These are phyloP conservation scores for Arrhopalites spinosus DNA, from an alignment of 2,888 invertebrate genomes.

Conservation along the genomic window DNA sequence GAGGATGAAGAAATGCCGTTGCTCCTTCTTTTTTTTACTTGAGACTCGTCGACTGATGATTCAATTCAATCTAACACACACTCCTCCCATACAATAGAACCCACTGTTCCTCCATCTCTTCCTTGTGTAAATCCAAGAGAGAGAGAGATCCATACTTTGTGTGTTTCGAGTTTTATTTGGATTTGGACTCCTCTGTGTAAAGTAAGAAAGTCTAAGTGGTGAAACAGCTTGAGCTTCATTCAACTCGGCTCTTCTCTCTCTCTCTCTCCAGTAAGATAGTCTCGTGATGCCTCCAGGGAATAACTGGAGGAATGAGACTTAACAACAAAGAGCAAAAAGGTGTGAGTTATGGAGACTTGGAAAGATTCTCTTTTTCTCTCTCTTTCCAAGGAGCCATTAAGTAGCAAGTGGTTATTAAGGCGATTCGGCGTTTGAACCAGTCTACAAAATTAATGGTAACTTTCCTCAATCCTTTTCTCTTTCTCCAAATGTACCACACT, in stretches of 20 bases:
- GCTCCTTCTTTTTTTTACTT: constrained; percentile 1
- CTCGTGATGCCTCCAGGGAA: constrained; percentile 8
- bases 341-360: constrained; percentile 23
- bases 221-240: constrained; percentile 9
- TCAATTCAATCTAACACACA: constrained; percentile 24
- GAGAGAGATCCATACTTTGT: neutral
- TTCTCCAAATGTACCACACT: no score
- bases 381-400: neutral
- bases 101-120: neutral
- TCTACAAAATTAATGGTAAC: no score
- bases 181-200: neutral
- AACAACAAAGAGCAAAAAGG: constrained; percentile 12
- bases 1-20: neutral
- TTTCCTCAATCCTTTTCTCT: no score
- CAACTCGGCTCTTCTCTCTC: constrained; percentile 1
- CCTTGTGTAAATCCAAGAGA: no score
- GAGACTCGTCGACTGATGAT: constrained; percentile 22
- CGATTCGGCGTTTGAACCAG: no score
- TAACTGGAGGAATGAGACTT: constrained; percentile 8
- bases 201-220: neutral
- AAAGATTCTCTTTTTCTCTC: neutral
- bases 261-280: neutral
- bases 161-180: neutral
- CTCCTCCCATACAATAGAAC: neutral
- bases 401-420: no score